Evolutionary conservation across 2,797 vertebrate genomes (phyloP).

Genomic region (Sandelia bainsii): DNA sequence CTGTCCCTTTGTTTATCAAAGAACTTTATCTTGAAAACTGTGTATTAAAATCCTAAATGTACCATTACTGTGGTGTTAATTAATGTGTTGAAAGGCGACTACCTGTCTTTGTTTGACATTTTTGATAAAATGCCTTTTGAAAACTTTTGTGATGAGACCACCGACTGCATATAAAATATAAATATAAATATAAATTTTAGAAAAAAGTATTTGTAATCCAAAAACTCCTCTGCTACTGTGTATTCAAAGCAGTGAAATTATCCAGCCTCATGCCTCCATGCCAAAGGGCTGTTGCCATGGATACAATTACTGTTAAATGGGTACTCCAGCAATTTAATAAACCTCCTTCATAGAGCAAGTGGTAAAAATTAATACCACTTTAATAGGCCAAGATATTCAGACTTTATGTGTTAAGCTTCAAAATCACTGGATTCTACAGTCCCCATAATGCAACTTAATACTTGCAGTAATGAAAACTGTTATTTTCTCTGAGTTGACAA

Average conservation of each 20-base stretch:
- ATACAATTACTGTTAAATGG: slow-evolving; percentile 26
- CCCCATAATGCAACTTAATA: background rate
- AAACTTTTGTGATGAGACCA: too few relatives aligned
- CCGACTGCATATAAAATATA: too few relatives aligned
- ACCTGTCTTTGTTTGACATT: background rate
- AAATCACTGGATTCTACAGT: background rate
- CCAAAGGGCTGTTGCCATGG: slow-evolving; percentile 36
- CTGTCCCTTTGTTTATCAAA: slow-evolving; percentile 85
- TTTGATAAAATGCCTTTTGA: background rate
- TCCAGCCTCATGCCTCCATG: slow-evolving; percentile 15
- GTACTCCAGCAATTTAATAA: slow-evolving; percentile 1
- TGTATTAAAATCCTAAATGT: slow-evolving; percentile 82
- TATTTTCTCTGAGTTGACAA: background rate
- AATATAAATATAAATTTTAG: too few relatives aligned
- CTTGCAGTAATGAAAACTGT: too few relatives aligned
- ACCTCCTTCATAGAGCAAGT: background rate
- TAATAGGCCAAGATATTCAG: background rate
- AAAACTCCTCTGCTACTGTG: slow-evolving; percentile 3
- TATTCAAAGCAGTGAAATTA: slow-evolving; percentile 12
- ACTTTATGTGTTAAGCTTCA: background rate
- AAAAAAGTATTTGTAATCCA: too few relatives aligned
- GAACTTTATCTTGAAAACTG: slow-evolving; percentile 80
- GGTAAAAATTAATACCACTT: background rate
- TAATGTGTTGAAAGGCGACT: slow-evolving; percentile 3
- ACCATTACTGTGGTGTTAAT: slow-evolving; percentile 39